Conservation (phyloP, 2,113 vertebrate species). For the Dendrocopos noguchii region DNA sequence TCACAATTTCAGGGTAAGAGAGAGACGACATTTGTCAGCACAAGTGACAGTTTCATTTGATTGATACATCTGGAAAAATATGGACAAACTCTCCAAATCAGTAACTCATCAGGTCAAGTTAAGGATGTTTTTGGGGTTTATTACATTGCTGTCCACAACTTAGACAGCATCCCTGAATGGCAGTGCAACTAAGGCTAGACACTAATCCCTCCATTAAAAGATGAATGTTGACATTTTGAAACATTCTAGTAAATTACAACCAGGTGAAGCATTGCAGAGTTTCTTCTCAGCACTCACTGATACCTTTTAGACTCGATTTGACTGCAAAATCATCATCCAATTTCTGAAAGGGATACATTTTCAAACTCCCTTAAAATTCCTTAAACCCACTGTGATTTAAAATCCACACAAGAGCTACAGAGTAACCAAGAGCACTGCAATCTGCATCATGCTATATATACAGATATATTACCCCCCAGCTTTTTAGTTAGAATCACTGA, state of each 20-base stretch:
- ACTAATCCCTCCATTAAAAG: neutral
- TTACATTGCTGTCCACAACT: neutral
- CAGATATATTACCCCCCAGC: too few species aligned
- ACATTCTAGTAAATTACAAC: neutral
- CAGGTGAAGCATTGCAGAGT: neutral
- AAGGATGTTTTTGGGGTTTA: neutral
- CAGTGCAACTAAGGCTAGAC: neutral
- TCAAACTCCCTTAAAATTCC: neutral
- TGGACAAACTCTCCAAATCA: neutral
- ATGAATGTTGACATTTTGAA: neutral
- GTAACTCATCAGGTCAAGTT: neutral
- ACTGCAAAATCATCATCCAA: neutral
- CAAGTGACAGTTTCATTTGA: neutral
- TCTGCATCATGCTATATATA: accelerated
- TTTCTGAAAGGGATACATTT: neutral
- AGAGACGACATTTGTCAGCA: neutral
- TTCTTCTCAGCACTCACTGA: neutral
- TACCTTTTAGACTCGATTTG: neutral
- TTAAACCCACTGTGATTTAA: neutral
- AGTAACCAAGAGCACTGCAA: neutral
- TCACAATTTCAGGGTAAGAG: neutral
- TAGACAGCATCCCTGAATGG: neutral
- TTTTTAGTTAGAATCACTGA: neutral
- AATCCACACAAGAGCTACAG: neutral
- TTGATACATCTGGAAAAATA: neutral